Conservation (phyloP, 2,888 invertebrate genomes). For the Hirtodrosophila duncani region DNA sequence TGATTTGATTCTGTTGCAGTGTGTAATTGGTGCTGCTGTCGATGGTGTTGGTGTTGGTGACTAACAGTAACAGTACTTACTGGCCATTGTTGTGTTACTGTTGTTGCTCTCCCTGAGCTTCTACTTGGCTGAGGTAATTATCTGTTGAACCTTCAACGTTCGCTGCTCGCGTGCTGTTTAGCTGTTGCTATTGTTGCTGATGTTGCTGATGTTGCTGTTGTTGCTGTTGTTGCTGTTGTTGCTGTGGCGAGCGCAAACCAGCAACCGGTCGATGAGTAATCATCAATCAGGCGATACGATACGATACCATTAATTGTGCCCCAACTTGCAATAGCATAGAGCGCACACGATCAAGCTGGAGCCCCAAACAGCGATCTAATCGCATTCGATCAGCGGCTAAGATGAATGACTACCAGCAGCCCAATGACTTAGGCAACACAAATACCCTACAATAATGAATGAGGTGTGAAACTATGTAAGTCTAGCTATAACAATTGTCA, state of each 20-base stretch:
- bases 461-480: too few species aligned
- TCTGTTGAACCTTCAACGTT: conserved; percentile 66
- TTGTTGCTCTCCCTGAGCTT: conserved; percentile 23
- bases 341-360: conserved; percentile 36
- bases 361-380: conserved; percentile 9
- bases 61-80: conserved; percentile 65
- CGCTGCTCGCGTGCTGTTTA: conserved; percentile 61
- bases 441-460: too few species aligned
- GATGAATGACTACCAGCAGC: too few species aligned
- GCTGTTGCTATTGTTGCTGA: conserved; percentile 8
- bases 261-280: conserved; percentile 71
- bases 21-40: too few species aligned
- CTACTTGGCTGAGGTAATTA: conserved; percentile 48
- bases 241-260: conserved; percentile 24
- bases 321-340: conserved; percentile 49
- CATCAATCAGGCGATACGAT: conserved; percentile 71
- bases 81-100: conserved; percentile 20
- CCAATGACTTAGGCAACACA: too few species aligned
- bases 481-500: too few species aligned
- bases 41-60: conserved; percentile 16
- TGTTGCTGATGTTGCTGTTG: conserved; percentile 1
- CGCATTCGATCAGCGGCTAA: conserved; percentile 6
- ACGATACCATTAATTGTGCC: conserved; percentile 65
- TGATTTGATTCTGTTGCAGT: too few species aligned
- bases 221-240: conserved; percentile 18